Percentiles rank a stretch among this genome's conserved stretches.
Evolutionary conservation across 1,140 invertebrate genomes (phyloP).

Genomic region (Drosophila nikananu): DNA sequence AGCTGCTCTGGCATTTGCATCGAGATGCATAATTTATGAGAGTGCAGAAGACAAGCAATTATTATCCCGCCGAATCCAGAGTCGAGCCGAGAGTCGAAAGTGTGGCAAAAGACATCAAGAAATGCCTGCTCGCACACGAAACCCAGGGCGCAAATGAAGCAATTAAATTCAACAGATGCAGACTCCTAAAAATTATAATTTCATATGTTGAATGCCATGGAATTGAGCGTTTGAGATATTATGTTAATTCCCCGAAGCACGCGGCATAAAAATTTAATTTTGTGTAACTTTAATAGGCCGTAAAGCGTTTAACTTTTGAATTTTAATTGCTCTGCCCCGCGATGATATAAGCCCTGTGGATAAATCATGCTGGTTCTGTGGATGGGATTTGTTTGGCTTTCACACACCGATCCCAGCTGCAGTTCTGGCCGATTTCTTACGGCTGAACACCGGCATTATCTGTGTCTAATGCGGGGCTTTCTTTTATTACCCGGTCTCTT

Average conservation of each 20-base stretch:
- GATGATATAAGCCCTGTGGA: constrained; percentile 15
- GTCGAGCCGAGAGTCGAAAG: constrained; percentile 25
- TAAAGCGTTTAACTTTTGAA: constrained; percentile 51
- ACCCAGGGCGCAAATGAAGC: constrained; percentile 73
- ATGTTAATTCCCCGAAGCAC: constrained; percentile 36
- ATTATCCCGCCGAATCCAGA: constrained; percentile 28
- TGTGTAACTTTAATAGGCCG: constrained; percentile 64
- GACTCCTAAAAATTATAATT: constrained; percentile 40
- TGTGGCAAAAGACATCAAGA: constrained; percentile 59
- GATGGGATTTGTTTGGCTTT: constrained; percentile 34
- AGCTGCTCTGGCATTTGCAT: constrained; percentile 68
- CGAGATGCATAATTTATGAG: constrained; percentile 78
- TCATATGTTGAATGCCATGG: constrained; percentile 29
- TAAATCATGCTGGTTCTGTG: constrained; percentile 26
- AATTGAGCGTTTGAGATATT: constrained; percentile 14
- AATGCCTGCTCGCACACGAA: constrained; percentile 13
- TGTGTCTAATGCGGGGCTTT: constrained; percentile 40
- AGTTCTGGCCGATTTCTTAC: constrained; percentile 27
- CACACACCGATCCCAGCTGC: constrained; percentile 20
- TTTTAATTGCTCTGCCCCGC: constrained; percentile 36
- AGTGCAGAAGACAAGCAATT: constrained; percentile 56
- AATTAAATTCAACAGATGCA: constrained; percentile 74
- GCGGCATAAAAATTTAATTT: constrained; percentile 51
- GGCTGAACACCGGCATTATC: constrained; percentile 25
- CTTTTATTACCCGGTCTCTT: constrained; percentile 3